Evolutionary conservation across 2,113 vertebrate species (phyloP), one percentile per base, ranked within the genome.

Genomic region (Dendropsophus ebraccatus): DNA sequence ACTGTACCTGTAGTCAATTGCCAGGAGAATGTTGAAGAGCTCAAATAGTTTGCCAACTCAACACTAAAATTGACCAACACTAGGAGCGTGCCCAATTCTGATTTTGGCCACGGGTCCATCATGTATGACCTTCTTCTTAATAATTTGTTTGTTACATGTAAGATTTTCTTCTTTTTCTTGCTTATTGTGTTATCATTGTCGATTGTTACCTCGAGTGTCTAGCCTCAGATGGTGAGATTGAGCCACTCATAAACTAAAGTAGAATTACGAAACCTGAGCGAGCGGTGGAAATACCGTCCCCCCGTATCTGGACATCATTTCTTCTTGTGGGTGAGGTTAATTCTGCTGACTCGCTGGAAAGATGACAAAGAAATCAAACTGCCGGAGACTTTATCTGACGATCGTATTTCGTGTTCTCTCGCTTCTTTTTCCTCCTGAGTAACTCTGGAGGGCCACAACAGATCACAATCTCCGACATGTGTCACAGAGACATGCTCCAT

Each of bases 261-360:
- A 35, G 47, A 12, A 2, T 85, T 35, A 50, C 17, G 62, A 79
- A 79, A 73, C n/a, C 58, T 60, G 17, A 70, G 65, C 14, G 17
- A 70, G 65, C 14, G 54, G 19, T 28, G 41, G 52, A 81, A 78
- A 73, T 32, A 56, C 54, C 45, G 50, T 70, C 58, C 50, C n/a
- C 50, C 28, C 30, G n/a, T 87, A 87, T 87, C 77, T 81, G 73
- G 83, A 65, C 83, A 84, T 77, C 73, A 28, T 65, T 28, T 81
- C 16, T 84, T 58, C 23, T n/a, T 67, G 67, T 32, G 69, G 85
- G 67, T 47, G 77, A 87, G 52, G 25, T 60, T 21, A 11, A 81
- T 81, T 87, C 28, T 86, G 84, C 84, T 86, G 84, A 86, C 65
- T 10, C 35, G 54, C 4, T 5, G 76, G 84, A 86, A 86, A 86